Percentiles rank a stretch among this genome's conserved stretches.
phyloP scores from a whole-genome alignment of 1,140 invertebrate species.

The Cyphomyrmex costatus region DNA sequence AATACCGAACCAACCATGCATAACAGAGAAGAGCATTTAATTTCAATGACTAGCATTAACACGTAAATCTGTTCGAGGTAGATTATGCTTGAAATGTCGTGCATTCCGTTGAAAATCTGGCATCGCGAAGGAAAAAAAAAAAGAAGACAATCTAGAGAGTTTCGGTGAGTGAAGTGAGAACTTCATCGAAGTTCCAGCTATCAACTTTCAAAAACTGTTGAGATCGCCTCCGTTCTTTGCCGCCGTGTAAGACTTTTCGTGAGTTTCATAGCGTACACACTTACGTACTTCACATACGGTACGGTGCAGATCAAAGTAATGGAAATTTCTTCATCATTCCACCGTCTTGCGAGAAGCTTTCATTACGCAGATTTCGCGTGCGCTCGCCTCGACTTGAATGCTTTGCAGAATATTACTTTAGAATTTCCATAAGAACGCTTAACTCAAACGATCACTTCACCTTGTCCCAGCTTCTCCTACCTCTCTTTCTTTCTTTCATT shows the following conservation, averaged over 20 bases:
- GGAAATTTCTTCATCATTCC: conserved; percentile 77
- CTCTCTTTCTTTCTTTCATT: background rate
- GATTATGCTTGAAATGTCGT: conserved; percentile 63
- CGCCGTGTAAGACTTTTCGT: conserved; percentile 68
- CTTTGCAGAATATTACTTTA: conserved; percentile 81
- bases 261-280: conserved; percentile 58
- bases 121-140: background rate
- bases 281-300: conserved; percentile 56
- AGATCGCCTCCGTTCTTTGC: conserved; percentile 73
- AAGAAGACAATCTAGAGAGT: conserved; percentile 8
- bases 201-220: conserved; percentile 76
- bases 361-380: conserved; percentile 73
- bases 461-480: conserved; percentile 20
- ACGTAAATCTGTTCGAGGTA: conserved; percentile 29
- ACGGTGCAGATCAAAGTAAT: conserved; percentile 71
- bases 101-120: conserved; percentile 47
- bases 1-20: conserved; percentile 30
- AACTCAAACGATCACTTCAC: conserved; percentile 66
- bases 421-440: conserved; percentile 84
- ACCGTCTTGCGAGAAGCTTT: conserved; percentile 72
- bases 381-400: conserved; percentile 25
- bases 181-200: conserved; percentile 57
- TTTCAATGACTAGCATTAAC: conserved; percentile 57
- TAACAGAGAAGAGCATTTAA: conserved; percentile 55
- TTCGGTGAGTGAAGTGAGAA: conserved; percentile 38